Evolutionary conservation across 2,888 invertebrate genomes (phyloP), one percentile per base, ranked within the genome.

Genomic region (Trichopoda pennipes): DNA sequence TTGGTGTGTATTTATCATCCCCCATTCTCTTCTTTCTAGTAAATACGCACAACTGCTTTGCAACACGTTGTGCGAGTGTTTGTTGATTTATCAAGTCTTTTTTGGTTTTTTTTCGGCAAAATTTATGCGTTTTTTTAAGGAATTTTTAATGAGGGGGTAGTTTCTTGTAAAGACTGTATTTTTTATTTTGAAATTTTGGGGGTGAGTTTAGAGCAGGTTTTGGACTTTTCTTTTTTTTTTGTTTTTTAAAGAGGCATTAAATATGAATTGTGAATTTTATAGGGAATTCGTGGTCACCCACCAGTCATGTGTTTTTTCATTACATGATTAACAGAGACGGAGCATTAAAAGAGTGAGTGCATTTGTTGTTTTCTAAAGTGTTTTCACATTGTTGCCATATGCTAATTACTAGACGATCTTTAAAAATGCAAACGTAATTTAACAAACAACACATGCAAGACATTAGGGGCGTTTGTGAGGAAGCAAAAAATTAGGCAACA

Each of bases 81-180:
- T 68, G 38, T 38, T 55, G 19, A 70, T 56, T 72, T 72, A 56
- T 78, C 42, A 21, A 63, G 21, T 47, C 9, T 78, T 60, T 47
- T 17, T 61, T 64, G 56, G 49, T 21, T 28, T 77, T 76, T 81
- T 82, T 75, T 66, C 55, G 70, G 72, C 72, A 72, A 82, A 82
- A 82, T 75, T 75, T 75, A 76, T 79, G 75, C 75, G 79, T 82
- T 79, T 82, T n/a, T 78, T 82, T 79, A 72, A 72, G 70, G 69
- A 69, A 64, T 78, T 78, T 78, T 66, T 78, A 75, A 70, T 47
- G 63, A 63, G 79, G 79, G 82, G 82, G 75, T 76, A 76, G 68
- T 79, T 82, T 78, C 19, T 80, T 32, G 28, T 51, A 38, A 21
- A 21, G 17, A n/a, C 3, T 49, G 63, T 17, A 44, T 21, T 38